Percentiles rank a stretch among this genome's conserved stretches.
phyloP scores from a whole-genome alignment of 1,140 invertebrate species.

The Hesperophylax magnus region DNA sequence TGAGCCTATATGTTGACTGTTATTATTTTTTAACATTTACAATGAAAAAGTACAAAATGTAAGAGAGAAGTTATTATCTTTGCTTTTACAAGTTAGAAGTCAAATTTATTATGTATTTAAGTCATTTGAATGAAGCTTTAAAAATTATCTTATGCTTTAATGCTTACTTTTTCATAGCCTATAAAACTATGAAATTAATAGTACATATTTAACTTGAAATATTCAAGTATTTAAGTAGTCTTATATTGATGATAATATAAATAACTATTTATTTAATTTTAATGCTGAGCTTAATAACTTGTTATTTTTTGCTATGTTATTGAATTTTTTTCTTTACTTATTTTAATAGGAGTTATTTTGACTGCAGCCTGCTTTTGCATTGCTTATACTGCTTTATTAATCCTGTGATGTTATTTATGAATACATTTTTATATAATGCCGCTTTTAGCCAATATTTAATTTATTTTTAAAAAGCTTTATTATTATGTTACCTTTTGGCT shows the following conservation, averaged over 20 bases:
- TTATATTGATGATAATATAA: too few relatives aligned
- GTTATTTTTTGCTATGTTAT: conserved; percentile 22
- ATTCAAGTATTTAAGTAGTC: too few relatives aligned
- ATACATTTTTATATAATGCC: conserved; percentile 2
- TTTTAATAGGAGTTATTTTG: neutral
- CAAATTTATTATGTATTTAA: too few relatives aligned
- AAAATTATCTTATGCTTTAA: too few relatives aligned
- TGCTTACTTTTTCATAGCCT: too few relatives aligned
- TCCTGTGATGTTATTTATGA: conserved; percentile 25
- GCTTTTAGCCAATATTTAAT: conserved; percentile 25
- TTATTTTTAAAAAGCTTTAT: conserved; percentile 17
- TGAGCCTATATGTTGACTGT: too few relatives aligned
- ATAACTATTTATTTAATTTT: neutral
- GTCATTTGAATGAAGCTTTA: too few relatives aligned
- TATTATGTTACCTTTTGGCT: conserved; percentile 2
- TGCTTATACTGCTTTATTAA: conserved; percentile 8
- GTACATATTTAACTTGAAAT: too few relatives aligned
- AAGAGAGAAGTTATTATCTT: neutral
- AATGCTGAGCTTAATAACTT: neutral
- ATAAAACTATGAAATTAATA: too few relatives aligned
- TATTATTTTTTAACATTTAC: too few relatives aligned
- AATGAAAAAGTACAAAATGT: neutral
- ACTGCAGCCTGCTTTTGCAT: conserved; percentile 19
- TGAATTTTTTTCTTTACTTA: neutral
- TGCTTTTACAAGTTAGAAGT: too few relatives aligned